Evolutionary conservation across 2,888 invertebrate genomes (phyloP), one percentile per base, ranked within the genome.

Genomic region (Serrognathus titanus): DNA sequence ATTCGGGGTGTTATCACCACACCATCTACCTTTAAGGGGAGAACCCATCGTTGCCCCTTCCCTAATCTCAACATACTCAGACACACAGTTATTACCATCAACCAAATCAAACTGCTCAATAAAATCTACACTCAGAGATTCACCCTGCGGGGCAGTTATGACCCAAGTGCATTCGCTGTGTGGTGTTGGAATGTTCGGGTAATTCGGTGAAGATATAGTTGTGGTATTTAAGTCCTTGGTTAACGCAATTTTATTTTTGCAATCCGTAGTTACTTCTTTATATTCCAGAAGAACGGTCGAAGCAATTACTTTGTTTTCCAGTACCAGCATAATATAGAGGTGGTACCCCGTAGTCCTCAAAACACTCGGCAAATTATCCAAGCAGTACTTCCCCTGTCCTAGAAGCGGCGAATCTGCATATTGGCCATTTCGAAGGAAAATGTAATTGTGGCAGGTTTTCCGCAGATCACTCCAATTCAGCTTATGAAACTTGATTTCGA

Each of bases 131-230:
- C 87, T 80, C 39, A 97, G 75, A 13, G 85, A 81, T 75, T 90
- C 87, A 0, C 91, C 92, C 1, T 84, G 81, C 1, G 89, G 87
- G 0, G 86, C 91, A 37, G 82, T 79, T 58, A 94, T 83, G 24
- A 80, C 76, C 95, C 95, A 97, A 24, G 83, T 78, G 72, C 97
- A 97, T 76, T 94, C 94, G 0, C 86, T 83, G 67, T 88, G 88
- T 1, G 92, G 85, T 45, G 84, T 79, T 1, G 96, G 93, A 16
- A 87, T 81, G 58, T 85, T 84, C 0, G 96, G 96, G 78, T 90
- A 93, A 65, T 89, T 88, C 0, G 94, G 95, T 0, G 94, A 87
- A 12, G 74, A 81, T 53, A 97, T 85, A 48, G 79, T 75, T 60
- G 82, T 81, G 60, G 78, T 79, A 40, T 71, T 77, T 49, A 80